Percentiles rank a stretch among this genome's conserved stretches.
Conservation (phyloP, 2,113 vertebrate genomes). For the Lophius piscatorius region DNA sequence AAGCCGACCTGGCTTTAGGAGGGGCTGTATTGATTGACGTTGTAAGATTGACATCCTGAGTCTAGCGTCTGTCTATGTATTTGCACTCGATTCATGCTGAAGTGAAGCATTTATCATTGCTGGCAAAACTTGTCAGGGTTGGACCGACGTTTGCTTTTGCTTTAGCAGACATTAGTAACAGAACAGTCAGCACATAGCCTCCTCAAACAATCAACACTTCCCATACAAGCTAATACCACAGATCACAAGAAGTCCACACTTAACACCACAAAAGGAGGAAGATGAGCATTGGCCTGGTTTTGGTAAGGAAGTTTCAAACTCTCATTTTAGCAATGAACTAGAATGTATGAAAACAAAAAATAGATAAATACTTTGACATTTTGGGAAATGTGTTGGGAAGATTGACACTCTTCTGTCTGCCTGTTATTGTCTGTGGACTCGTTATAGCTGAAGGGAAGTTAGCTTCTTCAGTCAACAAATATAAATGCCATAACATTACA, state of each 20-base stretch:
- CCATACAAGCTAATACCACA: neutral
- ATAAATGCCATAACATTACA: too few relatives aligned
- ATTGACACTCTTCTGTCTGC: neutral
- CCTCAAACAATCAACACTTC: slow-evolving; percentile 13
- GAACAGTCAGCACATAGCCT: slow-evolving; percentile 3
- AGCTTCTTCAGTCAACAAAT: too few relatives aligned
- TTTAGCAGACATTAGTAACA: slow-evolving; percentile 10
- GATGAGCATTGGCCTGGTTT: too few relatives aligned
- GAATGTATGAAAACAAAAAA: neutral
- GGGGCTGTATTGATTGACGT: slow-evolving; percentile 6
- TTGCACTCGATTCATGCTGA: slow-evolving; percentile 10
- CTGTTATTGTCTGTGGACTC: too few relatives aligned
- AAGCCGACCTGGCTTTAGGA: slow-evolving; percentile 3
- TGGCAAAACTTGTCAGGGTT: slow-evolving; percentile 1
- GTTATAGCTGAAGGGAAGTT: too few relatives aligned
- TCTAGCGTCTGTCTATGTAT: neutral
- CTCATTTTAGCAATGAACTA: neutral
- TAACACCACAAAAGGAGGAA: too few relatives aligned
- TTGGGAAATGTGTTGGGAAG: neutral
- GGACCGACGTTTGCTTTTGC: slow-evolving; percentile 1
- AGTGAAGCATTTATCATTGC: slow-evolving; percentile 1
- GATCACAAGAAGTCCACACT: too few relatives aligned
- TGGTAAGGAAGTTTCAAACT: too few relatives aligned
- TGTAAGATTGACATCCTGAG: slow-evolving; percentile 6
- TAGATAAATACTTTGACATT: neutral